These are phyloP conservation scores for Stenichneumon culpator DNA, from an alignment of 2,888 invertebrate species.

Conservation along the genomic window DNA sequence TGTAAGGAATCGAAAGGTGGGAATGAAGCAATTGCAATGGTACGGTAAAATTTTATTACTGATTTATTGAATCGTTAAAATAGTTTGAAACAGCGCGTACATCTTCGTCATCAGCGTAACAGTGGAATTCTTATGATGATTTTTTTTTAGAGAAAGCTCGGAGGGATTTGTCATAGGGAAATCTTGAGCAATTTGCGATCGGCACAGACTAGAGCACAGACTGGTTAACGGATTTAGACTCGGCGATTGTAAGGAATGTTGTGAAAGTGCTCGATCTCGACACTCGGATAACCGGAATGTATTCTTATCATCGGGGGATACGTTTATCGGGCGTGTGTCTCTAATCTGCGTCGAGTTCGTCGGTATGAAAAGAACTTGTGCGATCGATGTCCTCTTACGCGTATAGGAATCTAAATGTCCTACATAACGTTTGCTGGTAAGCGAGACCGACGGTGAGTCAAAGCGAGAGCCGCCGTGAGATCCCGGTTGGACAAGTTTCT, in stretches of 20 bases:
- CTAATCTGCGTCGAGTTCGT: constrained; percentile 17
- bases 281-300: background rate
- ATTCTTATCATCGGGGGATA: constrained; percentile 13
- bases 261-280: background rate
- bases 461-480: background rate
- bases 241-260: background rate
- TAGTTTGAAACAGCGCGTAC: constrained; percentile 80
- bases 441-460: constrained; percentile 1
- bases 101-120: constrained; percentile 78
- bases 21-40: constrained; percentile 19
- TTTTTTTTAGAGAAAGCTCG: constrained; percentile 59
- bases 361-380: constrained; percentile 34
- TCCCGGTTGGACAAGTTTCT: background rate
- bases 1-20: background rate
- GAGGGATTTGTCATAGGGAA: constrained; percentile 56
- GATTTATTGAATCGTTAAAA: constrained; percentile 82
- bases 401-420: constrained; percentile 33
- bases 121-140: constrained; percentile 72
- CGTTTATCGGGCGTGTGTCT: constrained; percentile 6
- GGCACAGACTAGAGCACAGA: constrained; percentile 21
- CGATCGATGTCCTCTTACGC: constrained; percentile 35
- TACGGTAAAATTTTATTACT: constrained; percentile 72
- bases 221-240: background rate
- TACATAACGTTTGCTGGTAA: constrained; percentile 32
- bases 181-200: constrained; percentile 57